Percentiles rank a stretch among this genome's conserved stretches.
Evolutionary conservation across 2,888 invertebrate genomes (phyloP).

Genomic region (Disparrhopalites patrizii): DNA sequence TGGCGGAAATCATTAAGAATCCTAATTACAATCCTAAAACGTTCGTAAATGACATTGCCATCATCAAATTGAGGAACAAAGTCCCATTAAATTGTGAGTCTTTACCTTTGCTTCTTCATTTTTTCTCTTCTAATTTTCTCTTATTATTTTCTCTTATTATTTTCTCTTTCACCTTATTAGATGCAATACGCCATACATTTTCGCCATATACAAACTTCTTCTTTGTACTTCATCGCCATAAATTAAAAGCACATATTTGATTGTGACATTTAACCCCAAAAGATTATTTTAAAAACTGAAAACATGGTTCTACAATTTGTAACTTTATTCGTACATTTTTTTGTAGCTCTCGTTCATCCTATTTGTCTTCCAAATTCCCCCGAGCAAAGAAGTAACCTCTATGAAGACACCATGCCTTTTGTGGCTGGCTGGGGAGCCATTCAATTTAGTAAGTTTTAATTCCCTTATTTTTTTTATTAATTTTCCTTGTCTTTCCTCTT

Average conservation of each 20-base stretch:
- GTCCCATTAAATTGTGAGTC: constrained; percentile 59
- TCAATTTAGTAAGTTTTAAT: constrained; percentile 62
- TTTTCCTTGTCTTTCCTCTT: no score
- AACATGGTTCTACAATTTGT: no score
- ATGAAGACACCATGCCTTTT: constrained; percentile 61
- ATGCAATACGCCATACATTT: no score
- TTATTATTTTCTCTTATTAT: no score
- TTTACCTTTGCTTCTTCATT: neutral
- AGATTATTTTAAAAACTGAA: no score
- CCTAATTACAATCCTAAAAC: constrained; percentile 62
- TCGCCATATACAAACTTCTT: no score
- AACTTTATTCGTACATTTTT: constrained; percentile 9
- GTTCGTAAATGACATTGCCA: constrained; percentile 71
- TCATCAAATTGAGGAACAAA: constrained; percentile 62
- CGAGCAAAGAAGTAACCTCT: constrained; percentile 57
- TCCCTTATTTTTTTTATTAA: neutral
- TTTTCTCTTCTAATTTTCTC: neutral
- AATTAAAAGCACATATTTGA: no score
- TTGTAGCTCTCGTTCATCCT: constrained; percentile 64
- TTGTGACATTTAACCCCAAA: no score
- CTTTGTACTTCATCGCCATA: neutral
- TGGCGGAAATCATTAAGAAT: constrained; percentile 62
- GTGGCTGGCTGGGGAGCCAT: constrained; percentile 81
- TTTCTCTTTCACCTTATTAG: no score
- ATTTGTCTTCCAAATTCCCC: constrained; percentile 68